phyloP scores from a whole-genome alignment of 2,888 invertebrate species.

The Chrysina gloriosa region DNA sequence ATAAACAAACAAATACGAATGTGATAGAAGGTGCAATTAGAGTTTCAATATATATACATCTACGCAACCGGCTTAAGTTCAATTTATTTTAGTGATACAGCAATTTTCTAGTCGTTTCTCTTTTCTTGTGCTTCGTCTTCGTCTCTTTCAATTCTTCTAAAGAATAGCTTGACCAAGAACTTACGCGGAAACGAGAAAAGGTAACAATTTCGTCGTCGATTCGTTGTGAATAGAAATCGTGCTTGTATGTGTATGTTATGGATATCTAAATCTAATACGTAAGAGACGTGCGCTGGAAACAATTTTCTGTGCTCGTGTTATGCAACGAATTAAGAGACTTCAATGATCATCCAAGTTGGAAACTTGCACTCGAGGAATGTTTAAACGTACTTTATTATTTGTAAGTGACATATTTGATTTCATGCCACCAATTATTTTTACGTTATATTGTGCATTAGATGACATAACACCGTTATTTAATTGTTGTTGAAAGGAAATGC shows the following conservation, averaged over 20 bases:
- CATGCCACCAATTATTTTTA: no score
- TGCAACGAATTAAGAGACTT: conserved; percentile 21
- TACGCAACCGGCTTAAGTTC: conserved; percentile 24
- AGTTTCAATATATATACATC: conserved; percentile 30
- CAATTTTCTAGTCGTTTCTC: conserved; percentile 32
- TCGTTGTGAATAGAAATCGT: conserved; percentile 8
- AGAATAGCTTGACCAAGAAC: conserved; percentile 9
- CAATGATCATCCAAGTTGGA: conserved; percentile 26
- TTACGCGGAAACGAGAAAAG: conserved; percentile 3
- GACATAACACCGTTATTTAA: no score
- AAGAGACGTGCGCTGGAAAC: background rate
- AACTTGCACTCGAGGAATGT: conserved; percentile 9
- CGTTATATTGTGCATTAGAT: no score
- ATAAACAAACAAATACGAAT: conserved; percentile 38
- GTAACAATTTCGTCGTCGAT: background rate
- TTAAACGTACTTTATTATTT: background rate
- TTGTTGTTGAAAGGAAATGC: no score
- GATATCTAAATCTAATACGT: background rate
- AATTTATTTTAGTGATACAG: conserved; percentile 38
- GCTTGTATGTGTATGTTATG: conserved; percentile 13
- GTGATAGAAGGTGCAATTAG: conserved; percentile 38
- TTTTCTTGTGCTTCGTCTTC: conserved; percentile 6
- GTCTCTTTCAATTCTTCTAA: conserved; percentile 5
- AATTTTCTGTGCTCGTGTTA: background rate
- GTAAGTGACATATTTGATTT: conserved; percentile 7